Percentiles rank a stretch among this genome's conserved stretches.
Conservation (phyloP, 2,113 vertebrate genomes). For the Brachypteracias leptosomus region DNA sequence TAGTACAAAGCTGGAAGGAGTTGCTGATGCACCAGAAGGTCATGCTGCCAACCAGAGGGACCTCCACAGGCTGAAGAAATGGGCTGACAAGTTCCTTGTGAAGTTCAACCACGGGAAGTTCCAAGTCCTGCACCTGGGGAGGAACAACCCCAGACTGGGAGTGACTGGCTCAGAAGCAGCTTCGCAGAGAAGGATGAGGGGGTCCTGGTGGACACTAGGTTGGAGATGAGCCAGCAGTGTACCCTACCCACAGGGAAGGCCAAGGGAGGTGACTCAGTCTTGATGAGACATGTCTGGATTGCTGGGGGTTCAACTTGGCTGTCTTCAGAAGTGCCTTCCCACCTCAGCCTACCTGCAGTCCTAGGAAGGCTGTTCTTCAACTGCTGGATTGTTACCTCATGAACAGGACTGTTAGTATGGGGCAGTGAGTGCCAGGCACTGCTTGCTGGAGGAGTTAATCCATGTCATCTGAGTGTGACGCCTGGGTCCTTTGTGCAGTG, state of each 20-base stretch:
- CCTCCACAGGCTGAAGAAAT: not conserved
- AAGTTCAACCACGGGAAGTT: not conserved
- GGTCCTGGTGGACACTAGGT: not conserved
- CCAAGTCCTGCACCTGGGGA: not conserved
- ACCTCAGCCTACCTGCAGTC: not conserved
- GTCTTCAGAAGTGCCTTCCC: not conserved
- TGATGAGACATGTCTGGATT: not conserved
- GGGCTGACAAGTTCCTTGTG: fast-evolving
- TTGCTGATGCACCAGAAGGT: not conserved
- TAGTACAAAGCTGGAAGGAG: not conserved
- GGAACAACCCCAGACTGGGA: not conserved
- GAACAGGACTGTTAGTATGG: fast-evolving
- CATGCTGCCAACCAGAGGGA: not conserved
- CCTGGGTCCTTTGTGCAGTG: not conserved
- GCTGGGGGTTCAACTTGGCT: not conserved
- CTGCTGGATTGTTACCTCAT: fast-evolving
- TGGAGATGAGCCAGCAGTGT: not conserved
- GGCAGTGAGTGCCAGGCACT: not conserved
- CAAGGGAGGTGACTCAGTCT: not conserved
- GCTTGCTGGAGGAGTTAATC: not conserved
- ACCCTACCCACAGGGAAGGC: not conserved
- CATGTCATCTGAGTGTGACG: fast-evolving
- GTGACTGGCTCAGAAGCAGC: fast-evolving
- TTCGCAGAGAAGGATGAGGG: not conserved
- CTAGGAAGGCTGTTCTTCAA: not conserved